Evolutionary conservation across 2,888 invertebrate species (phyloP), one percentile per base, ranked within the genome.

Genomic region (Arrhopalites spinosus): DNA sequence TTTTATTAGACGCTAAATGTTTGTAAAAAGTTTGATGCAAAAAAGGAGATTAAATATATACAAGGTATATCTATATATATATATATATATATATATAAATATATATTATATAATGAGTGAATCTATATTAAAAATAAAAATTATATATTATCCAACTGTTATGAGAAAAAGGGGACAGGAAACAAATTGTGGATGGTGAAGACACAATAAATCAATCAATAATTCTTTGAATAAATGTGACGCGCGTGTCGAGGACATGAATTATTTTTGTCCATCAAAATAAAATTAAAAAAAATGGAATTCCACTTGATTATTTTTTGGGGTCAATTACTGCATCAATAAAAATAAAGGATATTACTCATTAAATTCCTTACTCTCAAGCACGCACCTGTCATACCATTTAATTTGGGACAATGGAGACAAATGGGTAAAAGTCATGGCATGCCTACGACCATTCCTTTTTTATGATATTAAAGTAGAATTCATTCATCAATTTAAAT

Each of bases 211-310:
- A 45, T 66, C 17, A 66, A 53, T 25, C 23, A 59, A 59, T 59
- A 36, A 68, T 47, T 47, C n/a, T n/a, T 45, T 25, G 47, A 68
- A 47, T 68, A 68, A 68, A 68, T 25, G 25, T 68, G 43, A 36
- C 36, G 36, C 45, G 67, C 67, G 67, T 68, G 67, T 68, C 67
- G 47, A 68, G 47, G 67, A 45, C 67, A 68, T 68, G 67, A 25
- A 68, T 43, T 68, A 68, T 68, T 68, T 68, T 68, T 36, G 36
- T 36, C 36, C 36, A 36, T 36, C 36, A 36, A 36, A 36, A 7
- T 3, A 36, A 36, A 3, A 36, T 36, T 36, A 36, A n/a, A n/a
- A n/a, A n/a, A n/a, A n/a, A n/a, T n/a, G n/a, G n/a, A n/a, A n/a
- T n/a, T n/a, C n/a, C n/a, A n/a, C n/a, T n/a, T n/a, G n/a, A 36